Evolutionary conservation across 2,113 vertebrate species (phyloP).

Genomic region (Desmodus rotundus): DNA sequence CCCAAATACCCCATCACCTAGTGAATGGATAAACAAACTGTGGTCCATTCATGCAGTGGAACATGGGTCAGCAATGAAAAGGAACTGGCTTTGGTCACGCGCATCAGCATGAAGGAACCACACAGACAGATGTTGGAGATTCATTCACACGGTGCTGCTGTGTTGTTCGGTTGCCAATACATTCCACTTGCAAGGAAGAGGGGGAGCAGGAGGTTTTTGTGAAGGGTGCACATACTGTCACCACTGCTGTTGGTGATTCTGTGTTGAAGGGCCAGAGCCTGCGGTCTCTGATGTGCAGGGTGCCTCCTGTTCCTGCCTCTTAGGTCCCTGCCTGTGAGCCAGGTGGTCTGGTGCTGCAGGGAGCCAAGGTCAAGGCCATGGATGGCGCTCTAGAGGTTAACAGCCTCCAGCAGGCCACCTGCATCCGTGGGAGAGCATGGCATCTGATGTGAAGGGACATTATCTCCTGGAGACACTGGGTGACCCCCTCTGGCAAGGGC

Average conservation of each 20-base stretch:
- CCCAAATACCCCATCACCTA: too few species aligned
- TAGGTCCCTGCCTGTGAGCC: neutral
- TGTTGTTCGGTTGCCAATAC: fast-evolving
- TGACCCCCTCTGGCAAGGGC: neutral
- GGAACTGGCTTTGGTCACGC: neutral
- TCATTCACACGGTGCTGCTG: fast-evolving
- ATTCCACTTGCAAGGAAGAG: neutral
- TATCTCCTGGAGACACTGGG: neutral
- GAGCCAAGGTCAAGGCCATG: neutral
- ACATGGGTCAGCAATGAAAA: neutral
- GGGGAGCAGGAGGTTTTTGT: neutral
- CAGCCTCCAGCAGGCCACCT: neutral
- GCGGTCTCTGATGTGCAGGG: neutral
- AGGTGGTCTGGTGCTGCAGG: neutral
- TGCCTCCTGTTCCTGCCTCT: neutral
- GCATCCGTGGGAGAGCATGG: neutral
- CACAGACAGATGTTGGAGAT: fast-evolving
- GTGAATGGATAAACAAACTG: neutral
- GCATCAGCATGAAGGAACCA: fast-evolving
- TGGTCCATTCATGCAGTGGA: neutral
- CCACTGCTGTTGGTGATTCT: neutral
- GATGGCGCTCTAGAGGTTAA: neutral
- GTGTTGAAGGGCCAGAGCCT: neutral
- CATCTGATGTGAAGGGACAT: neutral
- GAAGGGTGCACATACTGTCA: neutral